A percentile compares a stretch with the other conserved stretches of the same genome.
phyloP scores from a whole-genome alignment of 30 jellyfish, hydroid and myxozoan genomes.

The Turritopsis rubra region DNA sequence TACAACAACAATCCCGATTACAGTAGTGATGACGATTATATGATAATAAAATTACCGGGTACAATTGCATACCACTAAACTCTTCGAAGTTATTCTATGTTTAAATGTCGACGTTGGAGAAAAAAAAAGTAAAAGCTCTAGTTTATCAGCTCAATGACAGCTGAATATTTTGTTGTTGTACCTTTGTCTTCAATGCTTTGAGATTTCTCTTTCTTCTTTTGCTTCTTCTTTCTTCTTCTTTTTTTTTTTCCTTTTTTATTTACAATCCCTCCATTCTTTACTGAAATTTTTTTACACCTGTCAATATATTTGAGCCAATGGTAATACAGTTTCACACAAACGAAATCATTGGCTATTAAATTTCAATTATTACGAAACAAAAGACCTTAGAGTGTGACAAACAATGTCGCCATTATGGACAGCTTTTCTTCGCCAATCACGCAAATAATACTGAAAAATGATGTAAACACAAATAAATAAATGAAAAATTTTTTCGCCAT shows the following conservation, averaged over 20 bases:
- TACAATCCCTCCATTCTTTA: not conserved
- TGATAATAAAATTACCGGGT: not conserved
- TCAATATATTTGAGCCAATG: conserved; percentile 9
- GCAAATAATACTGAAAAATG: not conserved
- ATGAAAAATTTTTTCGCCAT: not conserved
- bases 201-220: not conserved
- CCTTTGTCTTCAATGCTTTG: conserved; percentile 13
- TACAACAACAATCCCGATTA: too few relatives aligned
- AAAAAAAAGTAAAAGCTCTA: conserved; percentile 8
- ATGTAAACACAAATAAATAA: not conserved
- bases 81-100: not conserved
- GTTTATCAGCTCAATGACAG: conserved; percentile 19
- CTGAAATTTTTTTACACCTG: conserved; percentile 1
- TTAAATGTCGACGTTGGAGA: not conserved
- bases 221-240: too few relatives aligned
- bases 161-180: not conserved
- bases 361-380: not conserved
- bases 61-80: not conserved
- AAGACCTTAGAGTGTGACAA: not conserved
- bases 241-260: not conserved
- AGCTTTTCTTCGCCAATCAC: conserved; percentile 4
- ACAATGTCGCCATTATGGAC: not conserved
- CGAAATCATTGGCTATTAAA: not conserved
- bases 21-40: too few relatives aligned
- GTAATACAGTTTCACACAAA: not conserved